Evolutionary conservation across 2,113 vertebrate species (phyloP).

Genomic region (Sturnus vulgaris): DNA sequence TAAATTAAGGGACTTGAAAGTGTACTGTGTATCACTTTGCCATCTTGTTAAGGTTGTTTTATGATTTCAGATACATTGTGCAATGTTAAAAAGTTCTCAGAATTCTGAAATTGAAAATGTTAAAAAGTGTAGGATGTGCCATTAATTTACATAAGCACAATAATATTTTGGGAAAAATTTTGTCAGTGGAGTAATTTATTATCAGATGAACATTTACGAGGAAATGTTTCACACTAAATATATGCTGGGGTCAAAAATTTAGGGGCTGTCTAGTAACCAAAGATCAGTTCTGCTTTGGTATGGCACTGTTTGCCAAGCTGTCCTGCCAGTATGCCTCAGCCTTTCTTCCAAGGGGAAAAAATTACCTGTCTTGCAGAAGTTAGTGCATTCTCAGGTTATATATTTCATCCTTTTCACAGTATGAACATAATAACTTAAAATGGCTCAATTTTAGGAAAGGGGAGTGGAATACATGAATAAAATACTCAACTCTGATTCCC

Average conservation of each 20-base stretch:
- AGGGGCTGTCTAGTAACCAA: background rate
- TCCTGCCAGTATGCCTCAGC: background rate
- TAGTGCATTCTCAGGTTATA: background rate
- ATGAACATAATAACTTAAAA: background rate
- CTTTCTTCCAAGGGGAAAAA: background rate
- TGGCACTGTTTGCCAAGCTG: background rate
- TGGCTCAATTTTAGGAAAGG: conserved; percentile 64
- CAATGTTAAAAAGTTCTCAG: background rate
- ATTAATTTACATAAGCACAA: background rate
- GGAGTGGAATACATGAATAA: conserved; percentile 78
- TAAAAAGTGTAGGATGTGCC: background rate
- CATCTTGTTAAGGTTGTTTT: background rate
- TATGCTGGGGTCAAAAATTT: background rate
- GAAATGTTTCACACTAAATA: background rate
- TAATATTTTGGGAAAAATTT: background rate
- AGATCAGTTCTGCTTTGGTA: background rate
- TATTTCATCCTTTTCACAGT: background rate
- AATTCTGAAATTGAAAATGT: background rate
- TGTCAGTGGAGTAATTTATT: background rate
- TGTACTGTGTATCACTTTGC: background rate
- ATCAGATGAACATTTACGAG: background rate
- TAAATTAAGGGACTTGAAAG: background rate
- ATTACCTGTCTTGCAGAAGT: background rate
- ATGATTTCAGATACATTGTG: background rate
- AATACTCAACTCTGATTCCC: conserved; percentile 68